These are phyloP conservation scores for Ophioderma brevispina DNA, from an alignment of 35 echinoderm and acorn worm species.

Conservation along the genomic window DNA sequence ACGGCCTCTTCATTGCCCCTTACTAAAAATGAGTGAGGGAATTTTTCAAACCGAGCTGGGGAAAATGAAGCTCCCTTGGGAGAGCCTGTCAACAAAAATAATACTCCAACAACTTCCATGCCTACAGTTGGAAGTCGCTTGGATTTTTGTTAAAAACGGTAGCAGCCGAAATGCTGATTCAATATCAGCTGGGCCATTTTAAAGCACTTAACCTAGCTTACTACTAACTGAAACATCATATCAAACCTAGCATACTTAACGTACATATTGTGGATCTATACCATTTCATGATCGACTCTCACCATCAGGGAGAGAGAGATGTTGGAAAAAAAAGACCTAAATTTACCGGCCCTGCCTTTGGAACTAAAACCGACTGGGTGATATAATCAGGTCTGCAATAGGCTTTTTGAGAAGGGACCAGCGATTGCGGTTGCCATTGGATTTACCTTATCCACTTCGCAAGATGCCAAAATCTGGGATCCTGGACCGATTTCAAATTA, in stretches of 20 bases:
- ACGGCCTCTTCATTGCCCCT: background rate
- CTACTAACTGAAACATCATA: background rate
- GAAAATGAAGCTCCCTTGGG: background rate
- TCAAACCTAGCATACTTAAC: background rate
- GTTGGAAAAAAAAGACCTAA: background rate
- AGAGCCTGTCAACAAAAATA: background rate
- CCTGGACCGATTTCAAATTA: no score
- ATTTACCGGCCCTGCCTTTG: background rate
- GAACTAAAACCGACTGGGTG: constrained; percentile 16
- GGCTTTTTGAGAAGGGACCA: no score
- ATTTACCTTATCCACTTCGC: no score
- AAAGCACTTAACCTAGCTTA: background rate
- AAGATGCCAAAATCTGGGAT: no score
- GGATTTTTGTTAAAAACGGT: no score
- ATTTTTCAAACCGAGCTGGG: background rate
- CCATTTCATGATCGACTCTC: background rate
- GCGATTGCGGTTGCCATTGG: no score
- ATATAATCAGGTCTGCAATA: background rate
- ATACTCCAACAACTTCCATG: background rate
- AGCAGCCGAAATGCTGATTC: background rate
- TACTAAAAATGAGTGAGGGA: background rate
- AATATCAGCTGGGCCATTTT: background rate
- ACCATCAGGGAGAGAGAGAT: background rate
- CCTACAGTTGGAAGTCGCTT: no score
- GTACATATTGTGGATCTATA: background rate